Evolutionary conservation across 2,113 vertebrate species (phyloP).

Genomic region (Actenoides hombroni): DNA sequence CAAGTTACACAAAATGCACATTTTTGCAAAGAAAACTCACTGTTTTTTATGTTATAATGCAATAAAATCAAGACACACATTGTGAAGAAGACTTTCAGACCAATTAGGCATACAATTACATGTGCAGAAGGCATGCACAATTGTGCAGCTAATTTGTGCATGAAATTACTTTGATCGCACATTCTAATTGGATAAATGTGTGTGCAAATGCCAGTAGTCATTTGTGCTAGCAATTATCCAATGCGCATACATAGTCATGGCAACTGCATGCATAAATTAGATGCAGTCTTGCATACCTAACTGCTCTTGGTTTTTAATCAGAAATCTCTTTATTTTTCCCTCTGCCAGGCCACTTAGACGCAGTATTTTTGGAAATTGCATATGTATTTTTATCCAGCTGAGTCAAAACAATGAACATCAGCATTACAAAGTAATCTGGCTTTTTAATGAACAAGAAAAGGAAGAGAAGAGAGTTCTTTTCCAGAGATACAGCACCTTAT

Average conservation of each 20-base stretch:
- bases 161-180: conserved; percentile 62
- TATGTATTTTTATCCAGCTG: neutral
- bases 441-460: neutral
- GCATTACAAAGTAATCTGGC: neutral
- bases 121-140: conserved; percentile 50
- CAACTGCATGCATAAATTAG: conserved; percentile 37
- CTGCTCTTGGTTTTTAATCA: neutral
- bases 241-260: conserved; percentile 23
- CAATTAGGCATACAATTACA: conserved; percentile 55
- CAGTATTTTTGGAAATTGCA: neutral
- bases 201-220: conserved; percentile 63
- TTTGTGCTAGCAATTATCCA: conserved; percentile 52
- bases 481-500: neutral
- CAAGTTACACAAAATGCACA: neutral
- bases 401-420: neutral
- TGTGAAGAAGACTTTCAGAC: conserved; percentile 36
- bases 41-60: neutral
- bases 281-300: neutral
- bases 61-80: conserved; percentile 35
- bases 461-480: neutral
- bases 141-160: conserved; percentile 68
- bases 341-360: neutral
- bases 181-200: conserved; percentile 66
- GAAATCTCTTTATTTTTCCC: neutral
- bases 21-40: neutral